A percentile compares a stretch with the other conserved stretches of the same genome.
These are phyloP conservation scores for Cloeon dipterum DNA, from an alignment of 2,888 invertebrate species.

Conservation along the genomic window DNA sequence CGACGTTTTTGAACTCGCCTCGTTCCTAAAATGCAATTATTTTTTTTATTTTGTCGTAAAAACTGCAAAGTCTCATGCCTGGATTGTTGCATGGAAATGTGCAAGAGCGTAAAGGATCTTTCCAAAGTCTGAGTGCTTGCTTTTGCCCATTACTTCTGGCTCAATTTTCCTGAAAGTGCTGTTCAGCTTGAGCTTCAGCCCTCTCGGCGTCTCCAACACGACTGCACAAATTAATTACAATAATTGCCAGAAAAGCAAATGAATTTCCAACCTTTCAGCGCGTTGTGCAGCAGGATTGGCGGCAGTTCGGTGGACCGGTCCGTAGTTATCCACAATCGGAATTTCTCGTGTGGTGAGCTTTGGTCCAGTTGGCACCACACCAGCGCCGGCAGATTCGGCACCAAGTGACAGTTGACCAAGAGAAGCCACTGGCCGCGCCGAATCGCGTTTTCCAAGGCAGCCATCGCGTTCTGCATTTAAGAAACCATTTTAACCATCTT, in stretches of 20 bases:
- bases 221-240: slow-evolving; percentile 27
- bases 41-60: background rate
- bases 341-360: slow-evolving; percentile 67
- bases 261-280: slow-evolving; percentile 50
- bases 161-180: slow-evolving; percentile 77
- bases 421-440: slow-evolving; percentile 73
- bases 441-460: slow-evolving; percentile 40
- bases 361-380: slow-evolving; percentile 58
- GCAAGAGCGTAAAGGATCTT: slow-evolving; percentile 68
- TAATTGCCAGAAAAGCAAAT: too few relatives aligned
- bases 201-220: slow-evolving; percentile 82
- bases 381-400: slow-evolving; percentile 52
- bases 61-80: slow-evolving; percentile 25
- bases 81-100: slow-evolving; percentile 84
- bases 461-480: slow-evolving; percentile 35
- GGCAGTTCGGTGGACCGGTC: slow-evolving; percentile 73
- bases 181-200: slow-evolving; percentile 64
- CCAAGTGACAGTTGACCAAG: slow-evolving; percentile 77
- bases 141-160: slow-evolving; percentile 43
- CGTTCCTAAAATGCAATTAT: slow-evolving; percentile 36
- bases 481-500: background rate
- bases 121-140: slow-evolving; percentile 52
- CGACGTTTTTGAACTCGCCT: slow-evolving; percentile 79
- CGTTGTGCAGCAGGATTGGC: slow-evolving; percentile 67
- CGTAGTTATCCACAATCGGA: slow-evolving; percentile 80